Evolutionary conservation across 2,888 invertebrate species (phyloP).

Genomic region (Caenorhabditis macrosperma): DNA sequence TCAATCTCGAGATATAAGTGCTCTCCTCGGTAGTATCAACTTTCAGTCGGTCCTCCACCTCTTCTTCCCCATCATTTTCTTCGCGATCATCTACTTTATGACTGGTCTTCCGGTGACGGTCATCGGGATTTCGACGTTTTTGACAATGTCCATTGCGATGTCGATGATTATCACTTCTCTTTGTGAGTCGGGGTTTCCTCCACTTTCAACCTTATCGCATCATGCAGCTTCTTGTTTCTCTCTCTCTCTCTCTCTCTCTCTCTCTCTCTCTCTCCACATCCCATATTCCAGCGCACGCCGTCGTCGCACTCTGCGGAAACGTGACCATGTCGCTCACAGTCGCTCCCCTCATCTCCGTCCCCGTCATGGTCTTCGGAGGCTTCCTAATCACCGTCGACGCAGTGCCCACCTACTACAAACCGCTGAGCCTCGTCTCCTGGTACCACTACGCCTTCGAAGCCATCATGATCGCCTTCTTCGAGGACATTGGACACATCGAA

Average conservation of each 20-base stretch:
- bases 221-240: too few relatives aligned
- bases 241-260: too few relatives aligned
- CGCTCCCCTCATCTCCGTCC: slow-evolving; percentile 51
- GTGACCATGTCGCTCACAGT: slow-evolving; percentile 38
- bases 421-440: slow-evolving; percentile 80
- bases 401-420: slow-evolving; percentile 78
- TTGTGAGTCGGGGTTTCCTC: slow-evolving; percentile 12
- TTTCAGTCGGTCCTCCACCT: slow-evolving; percentile 87
- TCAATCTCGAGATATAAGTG: background rate
- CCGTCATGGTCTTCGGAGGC: slow-evolving; percentile 85
- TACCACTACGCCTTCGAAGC: slow-evolving; percentile 80
- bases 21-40: background rate
- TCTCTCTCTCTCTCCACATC: background rate
- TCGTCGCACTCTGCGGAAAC: slow-evolving; percentile 56
- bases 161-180: slow-evolving; percentile 44
- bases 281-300: slow-evolving; percentile 52
- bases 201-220: background rate
- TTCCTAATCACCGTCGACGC: slow-evolving; percentile 55
- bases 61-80: slow-evolving; percentile 88
- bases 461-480: slow-evolving; percentile 64
- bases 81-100: slow-evolving; percentile 89
- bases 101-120: slow-evolving; percentile 83
- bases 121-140: slow-evolving; percentile 32
- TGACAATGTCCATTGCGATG: slow-evolving; percentile 37
- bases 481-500: slow-evolving; percentile 34